Evolutionary conservation across 1,140 invertebrate species (phyloP), one percentile per base, ranked within the genome.

Genomic region (Hyphantria cunea): DNA sequence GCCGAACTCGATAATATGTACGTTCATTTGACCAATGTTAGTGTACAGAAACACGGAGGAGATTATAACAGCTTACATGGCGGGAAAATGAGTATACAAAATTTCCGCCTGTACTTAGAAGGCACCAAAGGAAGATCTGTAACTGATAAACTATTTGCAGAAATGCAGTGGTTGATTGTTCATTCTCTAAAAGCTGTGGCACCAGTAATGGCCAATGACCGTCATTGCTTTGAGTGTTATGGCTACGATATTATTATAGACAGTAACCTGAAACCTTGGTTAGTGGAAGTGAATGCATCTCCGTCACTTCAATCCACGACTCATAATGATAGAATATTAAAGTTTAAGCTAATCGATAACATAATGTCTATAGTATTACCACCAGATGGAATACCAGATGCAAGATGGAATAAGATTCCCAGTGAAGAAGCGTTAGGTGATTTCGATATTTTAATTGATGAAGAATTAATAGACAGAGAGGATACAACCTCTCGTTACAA

Each of bases 11-110:
- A 95, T 62, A 98, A 98, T 78, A 94, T 95, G 67, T 98, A 96
- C 84, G 94, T 96, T 7, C 97, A 98, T 89, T 89, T 98, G 15
- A 98, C 97, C 0, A 98, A 98, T 84, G 96, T 96, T 44, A 94
- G 97, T 94, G 67, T 94, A 93, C 77, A 98, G 95, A 92, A 97
- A 94, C 93, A 92, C 93, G 84, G 96, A 91, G 96, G 96, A 11
- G 98, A 99, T 79, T 99, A 99, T 76, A 99, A 99, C 84, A 96
- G 94, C 68, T 92, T 98, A 52, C 98, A 99, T 75, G 98, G 98
- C 3, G 98, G 98, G 0, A 99, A 99, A 92, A 94, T 98, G 93
- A 97, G 96, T 49, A 94, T 99, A 3, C 95, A 98, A 77, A 98
- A 98, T 92, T 90, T 99, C 52, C 92, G 96, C 31, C 84, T 98